Percentiles rank a stretch among this genome's conserved stretches.
Conservation (phyloP, 2,797 vertebrate species). For the Telmatherina bonti region DNA sequence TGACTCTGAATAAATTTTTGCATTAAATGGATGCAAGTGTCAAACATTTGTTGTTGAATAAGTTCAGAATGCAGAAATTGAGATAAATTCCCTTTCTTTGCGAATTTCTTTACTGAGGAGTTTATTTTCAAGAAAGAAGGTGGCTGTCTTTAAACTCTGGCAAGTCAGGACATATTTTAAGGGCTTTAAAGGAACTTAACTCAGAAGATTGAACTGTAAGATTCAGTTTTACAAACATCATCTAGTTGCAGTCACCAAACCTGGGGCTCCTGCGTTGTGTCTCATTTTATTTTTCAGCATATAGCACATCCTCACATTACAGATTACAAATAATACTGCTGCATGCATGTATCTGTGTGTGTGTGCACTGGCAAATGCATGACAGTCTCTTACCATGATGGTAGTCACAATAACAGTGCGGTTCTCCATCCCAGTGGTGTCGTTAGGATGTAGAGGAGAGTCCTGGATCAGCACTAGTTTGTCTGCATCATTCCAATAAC, state of each 20-base stretch:
- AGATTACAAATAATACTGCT: slow-evolving; percentile 7
- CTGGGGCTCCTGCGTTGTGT: slow-evolving; percentile 21
- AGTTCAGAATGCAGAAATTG: slow-evolving; percentile 32
- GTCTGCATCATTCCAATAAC: slow-evolving; percentile 96
- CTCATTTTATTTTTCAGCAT: slow-evolving; percentile 13
- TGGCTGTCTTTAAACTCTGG: slow-evolving; percentile 1
- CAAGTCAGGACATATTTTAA: background rate
- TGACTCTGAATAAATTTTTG: slow-evolving; percentile 35
- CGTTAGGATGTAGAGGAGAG: slow-evolving; percentile 90
- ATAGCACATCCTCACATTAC: slow-evolving; percentile 19
- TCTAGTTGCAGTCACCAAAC: slow-evolving; percentile 6
- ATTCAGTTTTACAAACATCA: background rate
- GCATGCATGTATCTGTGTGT: slow-evolving; percentile 17
- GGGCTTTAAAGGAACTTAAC: background rate
- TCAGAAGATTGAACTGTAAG: background rate
- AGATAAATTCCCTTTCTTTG: slow-evolving; percentile 26
- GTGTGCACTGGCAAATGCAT: slow-evolving; percentile 13
- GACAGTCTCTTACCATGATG: slow-evolving; percentile 90
- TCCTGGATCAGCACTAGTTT: slow-evolving; percentile 95
- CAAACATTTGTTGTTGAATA: slow-evolving; percentile 26
- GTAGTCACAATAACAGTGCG: slow-evolving; percentile 95
- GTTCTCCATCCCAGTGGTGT: slow-evolving; percentile 92
- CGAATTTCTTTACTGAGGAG: too few species aligned
- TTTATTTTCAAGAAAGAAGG: too few species aligned
- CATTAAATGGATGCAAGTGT: slow-evolving; percentile 38